Base-by-base conservation (phyloP, 2,797 vertebrate genomes). In the Taeniopygia guttata region DNA sequence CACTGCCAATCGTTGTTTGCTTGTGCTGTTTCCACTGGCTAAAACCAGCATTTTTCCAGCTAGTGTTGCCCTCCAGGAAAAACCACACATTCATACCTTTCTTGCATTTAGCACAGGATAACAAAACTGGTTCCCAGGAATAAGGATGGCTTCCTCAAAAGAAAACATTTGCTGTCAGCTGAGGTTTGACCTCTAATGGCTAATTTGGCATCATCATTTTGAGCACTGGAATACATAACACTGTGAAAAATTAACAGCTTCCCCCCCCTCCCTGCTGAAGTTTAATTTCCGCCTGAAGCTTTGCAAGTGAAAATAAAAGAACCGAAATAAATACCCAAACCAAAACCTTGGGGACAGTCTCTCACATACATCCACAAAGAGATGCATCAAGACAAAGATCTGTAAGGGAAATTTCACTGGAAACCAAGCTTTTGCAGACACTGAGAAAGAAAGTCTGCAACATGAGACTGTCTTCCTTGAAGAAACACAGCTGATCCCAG, bases 401-500 rank as follows among this genome's bases (percentile, higher is more conserved):
- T 85, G 64, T 26, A 66, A 81, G 86, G 79, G 78, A 92, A 92
- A 95, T 86, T 86, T 92, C 87, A 63, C 43, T 95, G 75, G 43
- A 92, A 94, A 95, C n/a, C 40, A 34, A 92, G 62, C 66, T 92
- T 76, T 36, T 84, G 70, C 82, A 93, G 90, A 59, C 68, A 87
- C 62, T 46, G 86, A 83, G 78, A 93, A 94, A 87, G 85, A 56
- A 89, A 90, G 63, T 36, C 81, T 93, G 94, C 94, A 94, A 94
- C 67, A 54, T 70, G 93, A 96, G 88, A 69, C 75, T 0, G 3
- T 75, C 88, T 87, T 91, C 88, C 94, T 91, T 96, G 93, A 96
- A 96, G 95, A 94, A 96, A 94, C 82, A 78, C 93, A 95, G 95
- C 96, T 94, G 94, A 96, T 94, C 89, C 93, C 95, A 81, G 85